Conservation (phyloP, 2,113 vertebrate species). For the Brachirus orientalis region DNA sequence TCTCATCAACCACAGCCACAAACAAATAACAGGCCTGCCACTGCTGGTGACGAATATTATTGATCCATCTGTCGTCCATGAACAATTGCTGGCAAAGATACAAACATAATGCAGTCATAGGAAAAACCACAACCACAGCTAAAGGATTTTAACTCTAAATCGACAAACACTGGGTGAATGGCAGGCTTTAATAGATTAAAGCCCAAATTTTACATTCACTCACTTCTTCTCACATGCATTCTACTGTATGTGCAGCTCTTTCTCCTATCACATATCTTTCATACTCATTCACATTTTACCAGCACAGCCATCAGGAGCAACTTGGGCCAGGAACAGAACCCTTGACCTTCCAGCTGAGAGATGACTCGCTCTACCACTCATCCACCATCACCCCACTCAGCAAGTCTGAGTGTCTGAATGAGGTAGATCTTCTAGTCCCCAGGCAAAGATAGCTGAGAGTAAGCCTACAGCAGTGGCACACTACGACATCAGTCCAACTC, state of each 20-base stretch:
- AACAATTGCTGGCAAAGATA: constrained; percentile 9
- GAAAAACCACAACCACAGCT: constrained; percentile 26
- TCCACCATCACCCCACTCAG: too few species aligned
- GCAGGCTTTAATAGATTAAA: constrained; percentile 19
- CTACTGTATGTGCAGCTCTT: too few species aligned
- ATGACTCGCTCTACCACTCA: too few species aligned
- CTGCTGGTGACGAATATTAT: constrained; percentile 23
- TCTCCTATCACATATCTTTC: too few species aligned
- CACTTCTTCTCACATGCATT: too few species aligned
- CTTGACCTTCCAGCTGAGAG: too few species aligned
- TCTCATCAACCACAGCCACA: constrained; percentile 46
- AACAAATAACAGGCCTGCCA: constrained; percentile 32
- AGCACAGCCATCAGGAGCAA: too few species aligned
- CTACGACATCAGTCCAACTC: constrained; percentile 39
- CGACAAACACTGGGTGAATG: constrained; percentile 16
- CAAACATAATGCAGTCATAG: constrained; percentile 1
- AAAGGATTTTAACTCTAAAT: constrained; percentile 28
- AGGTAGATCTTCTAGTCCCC: constrained; percentile 18
- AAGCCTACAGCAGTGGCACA: constrained; percentile 37
- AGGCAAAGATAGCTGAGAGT: constrained; percentile 50
- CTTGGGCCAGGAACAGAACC: too few species aligned
- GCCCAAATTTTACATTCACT: too few species aligned
- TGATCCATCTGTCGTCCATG: constrained; percentile 53
- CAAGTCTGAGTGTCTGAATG: too few species aligned
- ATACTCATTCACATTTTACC: too few species aligned